A percentile compares a stretch with the other conserved stretches of the same genome.
Conservation (phyloP, 2,113 vertebrate genomes). For the Chloebia gouldiae region DNA sequence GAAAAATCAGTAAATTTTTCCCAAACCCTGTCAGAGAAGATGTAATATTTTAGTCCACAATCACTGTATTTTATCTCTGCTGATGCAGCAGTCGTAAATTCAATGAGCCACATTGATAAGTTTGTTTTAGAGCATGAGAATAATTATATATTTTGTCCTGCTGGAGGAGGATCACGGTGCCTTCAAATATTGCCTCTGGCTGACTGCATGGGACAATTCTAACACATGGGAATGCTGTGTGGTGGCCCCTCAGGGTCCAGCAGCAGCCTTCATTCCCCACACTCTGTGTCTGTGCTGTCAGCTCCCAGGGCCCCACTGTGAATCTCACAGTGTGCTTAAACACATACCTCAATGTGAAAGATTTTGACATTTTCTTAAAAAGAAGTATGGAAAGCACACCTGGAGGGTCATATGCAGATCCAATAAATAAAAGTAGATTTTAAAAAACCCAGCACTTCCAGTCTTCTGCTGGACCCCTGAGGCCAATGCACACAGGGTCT, state of each 20-base stretch:
- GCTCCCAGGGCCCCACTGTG: background rate
- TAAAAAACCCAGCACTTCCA: background rate
- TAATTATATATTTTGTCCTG: background rate
- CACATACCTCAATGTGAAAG: background rate
- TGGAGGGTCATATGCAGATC: background rate
- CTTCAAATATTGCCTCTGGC: background rate
- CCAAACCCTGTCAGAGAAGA: background rate
- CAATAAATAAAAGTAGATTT: background rate
- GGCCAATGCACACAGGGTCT: background rate
- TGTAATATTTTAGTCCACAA: background rate
- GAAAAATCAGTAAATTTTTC: background rate
- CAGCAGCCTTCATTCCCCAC: background rate
- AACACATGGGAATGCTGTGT: background rate
- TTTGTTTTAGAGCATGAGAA: background rate
- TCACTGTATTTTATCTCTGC: background rate
- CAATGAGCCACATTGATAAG: background rate
- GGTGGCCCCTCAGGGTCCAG: background rate
- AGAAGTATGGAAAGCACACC: background rate
- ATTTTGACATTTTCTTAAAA: background rate
- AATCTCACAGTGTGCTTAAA: background rate
- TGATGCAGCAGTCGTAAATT: background rate
- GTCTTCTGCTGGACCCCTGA: background rate
- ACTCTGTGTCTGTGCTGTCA: background rate
- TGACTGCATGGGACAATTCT: background rate
- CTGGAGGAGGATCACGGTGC: background rate